These are phyloP conservation scores for Babyrousa celebensis DNA, from an alignment of 2,797 vertebrate species.

Conservation along the genomic window DNA sequence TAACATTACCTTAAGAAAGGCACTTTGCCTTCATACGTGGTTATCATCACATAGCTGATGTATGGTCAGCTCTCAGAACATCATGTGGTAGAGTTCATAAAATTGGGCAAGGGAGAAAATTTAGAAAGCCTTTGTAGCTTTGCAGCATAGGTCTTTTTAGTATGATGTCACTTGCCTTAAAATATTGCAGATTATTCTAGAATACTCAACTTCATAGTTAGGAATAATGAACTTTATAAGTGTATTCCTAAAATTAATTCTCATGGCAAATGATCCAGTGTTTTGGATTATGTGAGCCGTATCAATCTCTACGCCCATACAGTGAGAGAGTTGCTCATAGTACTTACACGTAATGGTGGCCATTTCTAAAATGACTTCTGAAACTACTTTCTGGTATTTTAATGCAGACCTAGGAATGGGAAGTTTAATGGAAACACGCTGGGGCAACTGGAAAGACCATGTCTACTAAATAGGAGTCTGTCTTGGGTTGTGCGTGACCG, in stretches of 20 bases:
- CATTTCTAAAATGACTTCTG: slow-evolving; percentile 49
- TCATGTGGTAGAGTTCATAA: neutral
- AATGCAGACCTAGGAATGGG: slow-evolving; percentile 8
- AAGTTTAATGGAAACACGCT: slow-evolving; percentile 31
- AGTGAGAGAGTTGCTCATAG: neutral
- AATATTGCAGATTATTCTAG: slow-evolving; percentile 8
- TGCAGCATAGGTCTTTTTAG: neutral
- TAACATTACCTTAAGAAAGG: neutral
- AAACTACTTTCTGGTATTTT: slow-evolving; percentile 1
- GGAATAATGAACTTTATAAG: slow-evolving; percentile 37
- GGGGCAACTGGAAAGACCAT: neutral
- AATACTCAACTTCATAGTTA: slow-evolving; percentile 36
- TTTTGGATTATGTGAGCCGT: neutral
- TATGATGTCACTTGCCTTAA: slow-evolving; percentile 40
- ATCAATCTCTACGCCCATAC: neutral
- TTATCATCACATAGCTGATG: neutral
- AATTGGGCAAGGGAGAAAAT: slow-evolving; percentile 57
- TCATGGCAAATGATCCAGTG: neutral
- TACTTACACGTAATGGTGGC: neutral
- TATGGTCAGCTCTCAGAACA: neutral
- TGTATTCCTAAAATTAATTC: slow-evolving; percentile 54
- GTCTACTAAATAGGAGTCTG: neutral
- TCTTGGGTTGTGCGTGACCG: neutral
- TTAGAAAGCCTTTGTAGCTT: slow-evolving; percentile 4
- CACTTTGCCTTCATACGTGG: neutral